Conservation (phyloP, 2,888 invertebrate genomes). For the Slavum lentiscoides region DNA sequence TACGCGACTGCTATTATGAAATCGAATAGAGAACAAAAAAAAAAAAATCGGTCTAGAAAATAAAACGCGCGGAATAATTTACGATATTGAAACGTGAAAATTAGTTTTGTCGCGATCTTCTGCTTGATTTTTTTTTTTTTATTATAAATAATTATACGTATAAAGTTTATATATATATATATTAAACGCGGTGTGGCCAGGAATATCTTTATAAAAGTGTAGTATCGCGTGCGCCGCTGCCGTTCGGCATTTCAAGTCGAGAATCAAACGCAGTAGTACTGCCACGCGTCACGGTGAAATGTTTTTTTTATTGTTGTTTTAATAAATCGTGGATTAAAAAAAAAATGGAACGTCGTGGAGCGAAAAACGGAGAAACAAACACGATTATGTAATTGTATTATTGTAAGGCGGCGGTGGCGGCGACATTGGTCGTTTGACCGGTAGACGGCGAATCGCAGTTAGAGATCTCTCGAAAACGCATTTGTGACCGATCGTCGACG, state of each 20-base stretch:
- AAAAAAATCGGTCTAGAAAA: background rate
- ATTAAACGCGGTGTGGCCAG: no score
- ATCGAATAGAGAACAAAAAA: background rate
- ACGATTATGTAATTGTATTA: background rate
- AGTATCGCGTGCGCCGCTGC: slow-evolving; percentile 20
- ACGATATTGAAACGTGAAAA: slow-evolving; percentile 10
- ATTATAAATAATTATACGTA: background rate
- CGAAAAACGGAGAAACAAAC: no score
- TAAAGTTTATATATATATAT: background rate
- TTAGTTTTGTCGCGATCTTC: background rate
- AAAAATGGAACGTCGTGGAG: background rate
- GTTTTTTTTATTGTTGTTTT: slow-evolving; percentile 32
- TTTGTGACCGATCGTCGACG: no score
- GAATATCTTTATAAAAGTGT: slow-evolving; percentile 22
- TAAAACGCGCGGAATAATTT: slow-evolving; percentile 6
- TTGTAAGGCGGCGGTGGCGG: background rate
- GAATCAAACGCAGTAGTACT: slow-evolving; percentile 6
- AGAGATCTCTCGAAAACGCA: no score
- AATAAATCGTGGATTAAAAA: slow-evolving; percentile 12
- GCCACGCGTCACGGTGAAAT: background rate
- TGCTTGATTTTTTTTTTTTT: no score
- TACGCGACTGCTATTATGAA: background rate
- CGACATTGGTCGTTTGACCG: no score
- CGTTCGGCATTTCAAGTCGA: slow-evolving; percentile 5
- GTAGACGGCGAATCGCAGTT: no score